Conservation (phyloP, 1,140 invertebrate genomes). For the Drosophila nigrodunni region DNA sequence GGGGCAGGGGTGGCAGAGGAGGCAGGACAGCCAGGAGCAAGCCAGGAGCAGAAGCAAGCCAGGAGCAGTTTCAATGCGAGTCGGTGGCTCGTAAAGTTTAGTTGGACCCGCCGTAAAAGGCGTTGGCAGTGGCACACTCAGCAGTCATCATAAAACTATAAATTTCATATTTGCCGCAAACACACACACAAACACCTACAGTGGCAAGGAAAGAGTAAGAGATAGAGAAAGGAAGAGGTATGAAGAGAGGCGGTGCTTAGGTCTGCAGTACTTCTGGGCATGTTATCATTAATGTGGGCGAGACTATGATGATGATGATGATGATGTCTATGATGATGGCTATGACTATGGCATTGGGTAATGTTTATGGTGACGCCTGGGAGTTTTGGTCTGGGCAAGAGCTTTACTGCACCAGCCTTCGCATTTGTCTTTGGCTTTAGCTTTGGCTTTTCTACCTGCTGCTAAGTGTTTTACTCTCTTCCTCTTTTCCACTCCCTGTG, state of each 20-base stretch:
- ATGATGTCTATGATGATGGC: constrained; percentile 43
- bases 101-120: constrained; percentile 79
- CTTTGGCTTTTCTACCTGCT: constrained; percentile 62
- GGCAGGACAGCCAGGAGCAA: constrained; percentile 4
- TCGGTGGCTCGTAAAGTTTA: constrained; percentile 76
- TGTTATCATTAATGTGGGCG: constrained; percentile 80
- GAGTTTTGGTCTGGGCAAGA: constrained; percentile 58
- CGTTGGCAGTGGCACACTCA: constrained; percentile 82
- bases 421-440: constrained; percentile 47
- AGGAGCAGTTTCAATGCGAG: constrained; percentile 29
- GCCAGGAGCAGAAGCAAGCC: constrained; percentile 2
- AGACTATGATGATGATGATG: constrained; percentile 59
- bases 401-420: constrained; percentile 35
- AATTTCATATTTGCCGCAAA: constrained; percentile 82
- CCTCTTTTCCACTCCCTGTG: constrained; percentile 6
- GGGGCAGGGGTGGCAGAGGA: not conserved
- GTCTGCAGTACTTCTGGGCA: constrained; percentile 38
- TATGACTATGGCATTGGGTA: constrained; percentile 68
- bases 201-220: not conserved
- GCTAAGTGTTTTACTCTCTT: constrained; percentile 69
- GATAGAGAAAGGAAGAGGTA: not conserved
- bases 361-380: constrained; percentile 80
- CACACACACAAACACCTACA: constrained; percentile 24
- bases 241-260: constrained; percentile 9
- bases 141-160: constrained; percentile 84